Base-by-base conservation (phyloP, 2,888 invertebrate genomes). In the Amblyteles armatorius region DNA sequence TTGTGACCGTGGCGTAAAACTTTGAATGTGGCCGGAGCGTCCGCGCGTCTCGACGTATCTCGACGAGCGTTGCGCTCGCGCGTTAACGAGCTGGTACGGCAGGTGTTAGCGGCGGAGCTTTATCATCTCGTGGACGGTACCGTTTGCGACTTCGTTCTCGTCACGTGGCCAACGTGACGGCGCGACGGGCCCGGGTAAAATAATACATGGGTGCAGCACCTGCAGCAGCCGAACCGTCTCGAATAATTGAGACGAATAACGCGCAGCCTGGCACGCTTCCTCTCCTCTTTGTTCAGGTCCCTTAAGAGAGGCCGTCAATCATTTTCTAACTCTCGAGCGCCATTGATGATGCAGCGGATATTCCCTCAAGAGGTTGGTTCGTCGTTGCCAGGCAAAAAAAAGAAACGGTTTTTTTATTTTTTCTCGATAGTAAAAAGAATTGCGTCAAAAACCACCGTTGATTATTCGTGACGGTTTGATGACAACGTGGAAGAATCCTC, bases 221-320 rank as follows among this genome's bases (percentile, higher is more conserved):
- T 80, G 72, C 80, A 77, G 71, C 77, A 84, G 80, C 76, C 83
- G 76, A 77, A 84, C 79, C 71, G 76, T 80, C 76, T 77, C 80
- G 80, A 80, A 84, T 84, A 84, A 84, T 84, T 84, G 79, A 80
- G 79, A 80, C 67, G 79, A 80, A 80, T 71, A 48, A 74, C 44
- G 63, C 69, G 69, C 52, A 79, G 73, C n/a, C 74, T 19, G 74
- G 44, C 68, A 48, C 63, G 73, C 63, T 55, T 48, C 11, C 71
- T 40, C 44, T 55, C 71, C 63, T 71, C 36, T 65, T 48, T 50
- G 57, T 71, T 52, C 60, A n/a, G 69, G 69, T 36, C 40, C 55
- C 69, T 57, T 52, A 57, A 33, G 57, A 73, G 29, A 68, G 29
- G 73, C 55, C 55, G 83, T 36, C 60, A 60, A 74, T 76, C 72